phyloP scores from a whole-genome alignment of 2,113 vertebrate genomes.

The Pluvialis apricaria region DNA sequence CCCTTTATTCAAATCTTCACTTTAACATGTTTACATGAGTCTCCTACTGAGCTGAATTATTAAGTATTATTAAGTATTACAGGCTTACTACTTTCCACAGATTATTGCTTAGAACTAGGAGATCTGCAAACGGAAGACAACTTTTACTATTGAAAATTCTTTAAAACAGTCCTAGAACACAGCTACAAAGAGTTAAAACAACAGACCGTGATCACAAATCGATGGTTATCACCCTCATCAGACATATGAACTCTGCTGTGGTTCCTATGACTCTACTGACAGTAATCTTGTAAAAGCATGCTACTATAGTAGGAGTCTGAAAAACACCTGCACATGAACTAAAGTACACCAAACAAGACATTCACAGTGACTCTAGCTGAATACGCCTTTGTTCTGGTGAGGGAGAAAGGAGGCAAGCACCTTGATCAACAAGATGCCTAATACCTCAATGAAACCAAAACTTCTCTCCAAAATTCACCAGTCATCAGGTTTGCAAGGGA shows the following conservation, averaged over 20 bases:
- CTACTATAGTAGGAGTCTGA: not conserved
- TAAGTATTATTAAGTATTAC: too few species aligned
- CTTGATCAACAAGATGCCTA: not conserved
- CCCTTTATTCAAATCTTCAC: not conserved
- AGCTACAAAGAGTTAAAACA: not conserved
- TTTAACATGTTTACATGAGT: not conserved
- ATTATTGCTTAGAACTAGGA: not conserved
- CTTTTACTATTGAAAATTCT: not conserved
- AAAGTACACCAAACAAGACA: not conserved
- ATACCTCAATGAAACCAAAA: constrained; percentile 24
- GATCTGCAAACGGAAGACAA: not conserved
- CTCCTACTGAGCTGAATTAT: not conserved
- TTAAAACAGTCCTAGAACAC: not conserved
- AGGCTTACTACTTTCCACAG: not conserved
- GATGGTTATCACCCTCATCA: not conserved
- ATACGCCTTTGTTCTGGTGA: not conserved
- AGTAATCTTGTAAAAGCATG: not conserved
- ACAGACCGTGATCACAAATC: not conserved
- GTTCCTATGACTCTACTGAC: not conserved
- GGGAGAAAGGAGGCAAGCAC: not conserved
- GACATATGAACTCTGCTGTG: not conserved
- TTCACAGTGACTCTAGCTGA: not conserved
- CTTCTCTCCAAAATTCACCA: not conserved
- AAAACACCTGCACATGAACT: not conserved
- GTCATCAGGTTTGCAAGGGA: not conserved